Evolutionary conservation across 2,888 invertebrate species (phyloP).

Genomic region (Lasius platythorax): DNA sequence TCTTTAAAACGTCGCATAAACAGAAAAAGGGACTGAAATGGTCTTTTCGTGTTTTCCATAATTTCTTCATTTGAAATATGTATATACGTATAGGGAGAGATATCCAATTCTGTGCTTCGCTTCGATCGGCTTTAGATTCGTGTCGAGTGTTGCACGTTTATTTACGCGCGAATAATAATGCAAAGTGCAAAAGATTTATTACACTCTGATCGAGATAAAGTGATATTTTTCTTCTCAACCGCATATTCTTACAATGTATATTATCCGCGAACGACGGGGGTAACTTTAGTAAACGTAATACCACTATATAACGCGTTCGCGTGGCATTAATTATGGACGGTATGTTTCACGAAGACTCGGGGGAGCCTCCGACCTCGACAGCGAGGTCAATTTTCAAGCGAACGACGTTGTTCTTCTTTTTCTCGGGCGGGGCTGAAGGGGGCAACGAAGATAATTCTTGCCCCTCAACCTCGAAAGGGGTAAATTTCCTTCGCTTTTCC

Average conservation of each 20-base stretch:
- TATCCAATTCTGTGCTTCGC: not conserved
- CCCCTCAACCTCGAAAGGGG: conserved; percentile 43
- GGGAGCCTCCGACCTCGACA: conserved; percentile 14
- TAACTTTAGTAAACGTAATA: conserved; percentile 14
- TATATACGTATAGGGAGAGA: not conserved
- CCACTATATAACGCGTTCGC: not conserved
- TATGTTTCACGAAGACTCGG: conserved; percentile 19
- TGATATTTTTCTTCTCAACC: not conserved
- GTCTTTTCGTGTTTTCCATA: not conserved
- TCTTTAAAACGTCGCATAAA: not conserved
- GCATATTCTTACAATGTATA: not conserved
- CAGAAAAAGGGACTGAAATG: not conserved
- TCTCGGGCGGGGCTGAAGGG: not conserved
- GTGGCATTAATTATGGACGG: conserved; percentile 43
- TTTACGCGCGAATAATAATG: not conserved
- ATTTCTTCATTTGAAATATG: not conserved
- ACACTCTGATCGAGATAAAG: not conserved
- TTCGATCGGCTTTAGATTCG: not conserved
- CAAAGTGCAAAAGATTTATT: not conserved
- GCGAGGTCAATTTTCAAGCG: conserved; percentile 38
- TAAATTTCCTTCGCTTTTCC: conserved; percentile 26
- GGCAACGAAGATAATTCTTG: conserved; percentile 50
- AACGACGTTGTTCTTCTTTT: conserved; percentile 23
- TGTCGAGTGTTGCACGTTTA: not conserved
- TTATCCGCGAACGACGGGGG: not conserved